Evolutionary conservation across 92 coral and sea anemone genomes (phyloP), one percentile per base, ranked within the genome.

Genomic region (Palythoa caribaeorum): DNA sequence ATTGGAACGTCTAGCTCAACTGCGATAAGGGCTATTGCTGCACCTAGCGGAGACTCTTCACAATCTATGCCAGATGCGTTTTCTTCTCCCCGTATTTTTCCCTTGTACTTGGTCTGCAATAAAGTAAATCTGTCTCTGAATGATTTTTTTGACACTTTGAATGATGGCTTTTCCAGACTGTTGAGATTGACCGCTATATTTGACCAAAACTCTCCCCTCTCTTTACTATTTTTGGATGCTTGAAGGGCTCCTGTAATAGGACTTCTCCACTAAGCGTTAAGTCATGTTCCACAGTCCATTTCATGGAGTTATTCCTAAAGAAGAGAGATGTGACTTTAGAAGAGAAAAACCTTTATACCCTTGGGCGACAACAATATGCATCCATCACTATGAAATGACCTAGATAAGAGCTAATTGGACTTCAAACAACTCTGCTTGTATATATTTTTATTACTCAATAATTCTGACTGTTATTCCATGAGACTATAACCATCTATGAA

Each of bases 51-150:
- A n/a, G n/a, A n/a, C n/a, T n/a, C n/a, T n/a, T n/a, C n/a, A n/a
- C n/a, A n/a, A n/a, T n/a, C n/a, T n/a, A n/a, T n/a, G n/a, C n/a
- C 93, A 85, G 90, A 86, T 86, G 90, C 87, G 38, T 52, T 57
- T 51, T 77, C 77, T 65, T 90, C 93, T 70, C 55, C 83, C 63
- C 83, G 80, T 69, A 72, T 80, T 81, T 87, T 90, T 72, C 63
- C 78, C 80, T 81, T 78, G 66, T 86, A 73, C 76, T 80, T 79
- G 47, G 48, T 86, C 35, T 86, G 63, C 86, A 90, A 88, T 35
- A 84, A 40, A 75, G 86, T 87, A 14, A 81, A 86, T 20, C 88
- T 60, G 81, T 91, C 94, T 80, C 89, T 83, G 19, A 91, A 88
- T 53, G 91, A 91, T 71, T 87, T 57, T 83, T 68, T 88, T 7